Evolutionary conservation across 2,888 invertebrate genomes (phyloP), one percentile per base, ranked within the genome.

Genomic region (Oscheius onirici): DNA sequence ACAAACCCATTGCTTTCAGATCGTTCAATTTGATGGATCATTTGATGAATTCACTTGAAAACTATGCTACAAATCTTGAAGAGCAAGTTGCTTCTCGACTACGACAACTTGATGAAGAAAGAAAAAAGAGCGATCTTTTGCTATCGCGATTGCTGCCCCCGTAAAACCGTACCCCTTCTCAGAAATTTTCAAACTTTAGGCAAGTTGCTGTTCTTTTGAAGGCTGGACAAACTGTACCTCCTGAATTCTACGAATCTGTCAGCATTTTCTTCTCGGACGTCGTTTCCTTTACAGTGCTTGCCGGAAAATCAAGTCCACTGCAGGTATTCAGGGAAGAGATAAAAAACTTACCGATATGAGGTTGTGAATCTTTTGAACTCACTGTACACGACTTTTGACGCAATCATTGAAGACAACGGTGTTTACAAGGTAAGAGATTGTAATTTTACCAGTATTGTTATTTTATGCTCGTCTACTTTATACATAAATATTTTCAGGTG

Each of bases 191-290:
- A 6, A 10, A 8, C 69, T 78, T 57, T 70, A 83, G 82, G 77
- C 84, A 83, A 82, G 85, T 85, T 8, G 85, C 84, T 0, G 84
- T 84, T 24, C 77, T 80, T 11, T 73, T 85, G 17, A 85, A 85
- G 65, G 69, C 83, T 34, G 85, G 85, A 6, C 81, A 84, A 66
- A 76, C 80, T 6, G 81, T 81, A 3, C 80, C 80, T 54, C 84
- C 84, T 1, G 84, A 84, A 61, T 60, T 78, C 6, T 84, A 77
- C 68, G 84, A 84, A 26, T 76, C 69, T 46, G 83, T 82, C 43
- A 81, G 84, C n/a, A 78, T 84, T 28, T 84, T 83, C 76, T 84
- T 84, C 73, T 84, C 84, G 1, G 84, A 84, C 54, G 81, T 84
- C 54, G 84, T 84, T 51, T 74, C 76, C 2, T 84, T 84, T 70